Percentiles rank a stretch among this genome's conserved stretches.
Conservation (phyloP, 1,140 invertebrate genomes). For the Planococcus citri region DNA sequence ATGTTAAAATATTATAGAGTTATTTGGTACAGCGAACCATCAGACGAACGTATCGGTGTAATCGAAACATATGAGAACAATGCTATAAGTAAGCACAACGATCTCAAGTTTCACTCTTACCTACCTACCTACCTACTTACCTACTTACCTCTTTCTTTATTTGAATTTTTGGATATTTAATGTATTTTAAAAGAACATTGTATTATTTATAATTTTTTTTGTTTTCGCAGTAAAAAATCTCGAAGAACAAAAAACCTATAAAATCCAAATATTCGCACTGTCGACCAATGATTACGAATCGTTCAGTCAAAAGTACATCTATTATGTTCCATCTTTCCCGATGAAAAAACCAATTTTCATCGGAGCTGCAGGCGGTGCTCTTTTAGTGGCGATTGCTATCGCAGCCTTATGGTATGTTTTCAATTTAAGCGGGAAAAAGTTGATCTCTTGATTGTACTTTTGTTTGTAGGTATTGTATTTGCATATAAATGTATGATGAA, state of each 20-base stretch:
- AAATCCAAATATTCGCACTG: conserved; percentile 49
- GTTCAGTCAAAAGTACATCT: conserved; percentile 40
- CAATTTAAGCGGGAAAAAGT: not conserved
- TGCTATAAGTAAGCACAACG: conserved; percentile 38
- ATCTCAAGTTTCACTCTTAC: no score
- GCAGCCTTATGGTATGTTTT: not conserved
- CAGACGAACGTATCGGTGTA: conserved; percentile 38
- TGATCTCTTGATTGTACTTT: not conserved
- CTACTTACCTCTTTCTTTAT: not conserved
- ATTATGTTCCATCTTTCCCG: conserved; percentile 39
- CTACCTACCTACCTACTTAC: no score
- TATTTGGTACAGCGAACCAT: conserved; percentile 45
- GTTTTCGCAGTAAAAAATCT: conserved; percentile 47
- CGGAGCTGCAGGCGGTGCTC: not conserved
- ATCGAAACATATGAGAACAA: conserved; percentile 49
- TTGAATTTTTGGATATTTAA: no score
- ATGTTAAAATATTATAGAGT: conserved; percentile 45
- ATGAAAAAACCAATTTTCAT: not conserved
- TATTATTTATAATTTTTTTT: no score
- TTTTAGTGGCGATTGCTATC: not conserved
- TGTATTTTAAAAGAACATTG: no score
- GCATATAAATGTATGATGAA: no score
- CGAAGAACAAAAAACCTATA: conserved; percentile 49
- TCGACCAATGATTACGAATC: conserved; percentile 41
- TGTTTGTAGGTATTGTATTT: no score